These are phyloP conservation scores for Nycticryphes semicollaris DNA, from an alignment of 2,113 vertebrate species.

Conservation along the genomic window DNA sequence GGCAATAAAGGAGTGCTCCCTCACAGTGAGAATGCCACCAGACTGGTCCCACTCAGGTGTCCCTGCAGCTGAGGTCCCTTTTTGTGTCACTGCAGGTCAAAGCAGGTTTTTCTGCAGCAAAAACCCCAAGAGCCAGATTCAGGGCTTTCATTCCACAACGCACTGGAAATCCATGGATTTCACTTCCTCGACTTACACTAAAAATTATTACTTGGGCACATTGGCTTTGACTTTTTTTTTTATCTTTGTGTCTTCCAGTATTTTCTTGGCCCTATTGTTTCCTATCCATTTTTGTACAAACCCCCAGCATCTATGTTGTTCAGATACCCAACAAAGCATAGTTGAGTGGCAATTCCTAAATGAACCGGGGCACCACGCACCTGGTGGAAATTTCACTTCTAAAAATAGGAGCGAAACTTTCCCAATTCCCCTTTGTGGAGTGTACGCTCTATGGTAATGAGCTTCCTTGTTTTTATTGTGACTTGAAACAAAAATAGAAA, in stretches of 20 bases:
- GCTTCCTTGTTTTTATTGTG: constrained; percentile 28
- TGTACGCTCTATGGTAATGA: neutral
- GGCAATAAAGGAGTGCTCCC: neutral
- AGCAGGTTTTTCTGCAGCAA: neutral
- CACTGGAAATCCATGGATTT: neutral
- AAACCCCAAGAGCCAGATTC: neutral
- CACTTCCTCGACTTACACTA: neutral
- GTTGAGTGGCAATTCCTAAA: constrained; percentile 13
- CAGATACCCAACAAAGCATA: neutral
- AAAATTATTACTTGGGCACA: neutral
- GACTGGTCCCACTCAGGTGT: fast-evolving
- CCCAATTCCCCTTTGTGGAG: constrained; percentile 34
- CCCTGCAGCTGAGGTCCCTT: neutral
- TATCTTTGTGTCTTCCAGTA: neutral
- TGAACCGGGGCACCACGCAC: neutral
- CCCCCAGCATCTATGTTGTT: neutral
- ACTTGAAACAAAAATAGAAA: constrained; percentile 33
- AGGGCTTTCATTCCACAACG: neutral
- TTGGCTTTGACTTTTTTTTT: neutral
- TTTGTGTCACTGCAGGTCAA: neutral
- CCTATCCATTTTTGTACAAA: neutral
- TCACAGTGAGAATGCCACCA: fast-evolving
- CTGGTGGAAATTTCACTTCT: constrained; percentile 56
- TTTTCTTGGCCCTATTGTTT: neutral
- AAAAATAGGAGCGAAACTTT: constrained; percentile 60